phyloP scores from a whole-genome alignment of 2,888 invertebrate species.

The Mythimna albipuncta region DNA sequence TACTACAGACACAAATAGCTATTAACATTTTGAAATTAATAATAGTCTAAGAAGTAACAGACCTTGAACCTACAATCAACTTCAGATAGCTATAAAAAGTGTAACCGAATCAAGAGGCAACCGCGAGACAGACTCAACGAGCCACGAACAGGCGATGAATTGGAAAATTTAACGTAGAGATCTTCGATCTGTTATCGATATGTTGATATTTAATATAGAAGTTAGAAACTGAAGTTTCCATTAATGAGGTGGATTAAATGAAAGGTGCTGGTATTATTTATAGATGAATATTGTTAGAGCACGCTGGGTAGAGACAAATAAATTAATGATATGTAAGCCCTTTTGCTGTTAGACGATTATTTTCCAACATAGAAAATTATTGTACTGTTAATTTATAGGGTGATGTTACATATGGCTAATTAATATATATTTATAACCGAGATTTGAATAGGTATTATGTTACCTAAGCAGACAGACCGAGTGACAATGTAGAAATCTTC shows the following conservation, averaged over 20 bases:
- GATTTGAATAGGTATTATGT: no score
- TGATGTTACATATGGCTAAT: no score
- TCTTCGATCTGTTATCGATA: conserved; percentile 26
- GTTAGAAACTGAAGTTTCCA: conserved; percentile 23
- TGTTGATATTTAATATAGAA: conserved; percentile 33
- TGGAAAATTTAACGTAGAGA: conserved; percentile 16
- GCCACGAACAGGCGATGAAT: neutral
- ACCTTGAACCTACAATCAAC: conserved; percentile 36
- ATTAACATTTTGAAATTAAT: conserved; percentile 1
- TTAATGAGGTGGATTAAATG: neutral
- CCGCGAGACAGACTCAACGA: conserved; percentile 10
- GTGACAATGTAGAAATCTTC: no score
- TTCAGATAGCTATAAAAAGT: conserved; percentile 15
- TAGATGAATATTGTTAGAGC: no score
- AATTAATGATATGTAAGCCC: no score
- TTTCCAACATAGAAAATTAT: no score
- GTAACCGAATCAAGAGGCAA: conserved; percentile 27
- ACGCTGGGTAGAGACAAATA: no score
- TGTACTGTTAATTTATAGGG: no score
- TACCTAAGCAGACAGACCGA: no score
- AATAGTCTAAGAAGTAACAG: conserved; percentile 1
- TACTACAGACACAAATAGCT: neutral
- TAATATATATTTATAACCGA: no score
- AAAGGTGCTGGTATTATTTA: neutral
- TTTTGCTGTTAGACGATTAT: no score